phyloP scores from a whole-genome alignment of 2,797 vertebrate genomes.

The Pteronotus mesoamericanus region DNA sequence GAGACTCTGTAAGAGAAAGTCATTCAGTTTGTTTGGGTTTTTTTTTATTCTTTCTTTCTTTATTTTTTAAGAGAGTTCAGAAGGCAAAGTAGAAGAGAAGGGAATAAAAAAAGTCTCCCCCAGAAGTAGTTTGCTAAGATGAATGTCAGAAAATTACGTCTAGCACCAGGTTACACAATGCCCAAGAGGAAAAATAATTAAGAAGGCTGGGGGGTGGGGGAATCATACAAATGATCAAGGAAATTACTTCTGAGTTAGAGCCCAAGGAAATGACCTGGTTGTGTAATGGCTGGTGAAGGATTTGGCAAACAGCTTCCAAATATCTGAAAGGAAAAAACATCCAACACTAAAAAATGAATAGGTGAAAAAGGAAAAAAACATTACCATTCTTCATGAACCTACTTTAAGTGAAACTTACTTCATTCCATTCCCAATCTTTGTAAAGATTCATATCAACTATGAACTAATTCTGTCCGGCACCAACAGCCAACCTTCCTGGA shows the following conservation, averaged over 20 bases:
- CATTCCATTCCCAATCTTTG: not conserved
- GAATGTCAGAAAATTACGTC: not conserved
- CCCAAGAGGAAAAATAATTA: constrained; percentile 9
- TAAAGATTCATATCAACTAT: not conserved
- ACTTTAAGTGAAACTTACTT: not conserved
- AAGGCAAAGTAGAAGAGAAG: not conserved
- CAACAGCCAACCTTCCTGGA: not conserved
- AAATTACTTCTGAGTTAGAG: constrained; percentile 38
- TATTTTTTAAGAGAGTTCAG: not conserved
- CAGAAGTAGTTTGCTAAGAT: not conserved
- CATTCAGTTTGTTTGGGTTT: not conserved
- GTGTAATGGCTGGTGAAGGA: not conserved
- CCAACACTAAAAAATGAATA: constrained; percentile 13
- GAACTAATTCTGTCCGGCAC: not conserved
- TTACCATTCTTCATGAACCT: not conserved
- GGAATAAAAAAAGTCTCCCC: not conserved
- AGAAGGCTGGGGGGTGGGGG: not conserved
- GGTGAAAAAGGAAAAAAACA: not conserved
- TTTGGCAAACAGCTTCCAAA: not conserved
- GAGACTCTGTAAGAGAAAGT: not conserved
- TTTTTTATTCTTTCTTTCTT: not conserved
- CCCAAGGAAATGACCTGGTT: constrained; percentile 21
- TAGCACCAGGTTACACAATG: not conserved
- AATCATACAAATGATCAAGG: not conserved
- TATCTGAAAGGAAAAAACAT: not conserved